A percentile compares a stretch with the other conserved stretches of the same genome.
phyloP scores from a whole-genome alignment of 2,888 invertebrate species.

The Amphipyra berbera region DNA sequence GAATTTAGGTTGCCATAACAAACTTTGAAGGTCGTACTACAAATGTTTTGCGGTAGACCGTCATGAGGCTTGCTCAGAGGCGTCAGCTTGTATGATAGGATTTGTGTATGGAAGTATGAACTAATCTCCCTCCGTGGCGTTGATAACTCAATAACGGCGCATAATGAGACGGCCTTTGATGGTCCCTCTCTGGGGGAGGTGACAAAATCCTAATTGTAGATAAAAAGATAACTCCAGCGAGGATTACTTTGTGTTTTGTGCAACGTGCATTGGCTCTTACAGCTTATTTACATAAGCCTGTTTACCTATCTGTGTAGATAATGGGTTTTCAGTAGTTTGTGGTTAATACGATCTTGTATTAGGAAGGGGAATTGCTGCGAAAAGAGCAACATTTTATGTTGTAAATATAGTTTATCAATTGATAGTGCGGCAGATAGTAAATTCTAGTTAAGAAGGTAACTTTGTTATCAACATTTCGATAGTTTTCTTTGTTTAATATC shows the following conservation, averaged over 20 bases:
- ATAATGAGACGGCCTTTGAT: conserved; percentile 88
- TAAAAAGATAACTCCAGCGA: conserved; percentile 88
- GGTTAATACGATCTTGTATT: conserved; percentile 20
- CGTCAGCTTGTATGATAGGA: conserved; percentile 90
- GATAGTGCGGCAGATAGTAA: background rate
- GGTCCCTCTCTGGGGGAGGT: conserved; percentile 72
- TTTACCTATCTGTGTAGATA: conserved; percentile 43
- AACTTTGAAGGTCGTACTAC: conserved; percentile 59
- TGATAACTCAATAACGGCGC: conserved; percentile 89
- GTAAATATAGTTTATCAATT: background rate
- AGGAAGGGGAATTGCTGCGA: conserved; percentile 12
- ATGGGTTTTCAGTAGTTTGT: conserved; percentile 42
- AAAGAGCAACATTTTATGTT: background rate
- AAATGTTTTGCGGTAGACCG: conserved; percentile 83
- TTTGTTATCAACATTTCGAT: too few relatives aligned
- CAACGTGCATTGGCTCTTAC: conserved; percentile 69
- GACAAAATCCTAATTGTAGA: conserved; percentile 89
- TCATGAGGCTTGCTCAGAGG: conserved; percentile 87
- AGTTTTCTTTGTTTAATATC: too few relatives aligned
- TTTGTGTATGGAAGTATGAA: conserved; percentile 89
- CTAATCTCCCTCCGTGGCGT: conserved; percentile 86
- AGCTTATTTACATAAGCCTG: conserved; percentile 56
- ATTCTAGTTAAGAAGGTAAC: too few relatives aligned
- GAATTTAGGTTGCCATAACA: conserved; percentile 54
- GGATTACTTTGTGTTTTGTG: conserved; percentile 66